Evolutionary conservation across 2,113 vertebrate genomes (phyloP).

Genomic region (Calidris pygmaea): DNA sequence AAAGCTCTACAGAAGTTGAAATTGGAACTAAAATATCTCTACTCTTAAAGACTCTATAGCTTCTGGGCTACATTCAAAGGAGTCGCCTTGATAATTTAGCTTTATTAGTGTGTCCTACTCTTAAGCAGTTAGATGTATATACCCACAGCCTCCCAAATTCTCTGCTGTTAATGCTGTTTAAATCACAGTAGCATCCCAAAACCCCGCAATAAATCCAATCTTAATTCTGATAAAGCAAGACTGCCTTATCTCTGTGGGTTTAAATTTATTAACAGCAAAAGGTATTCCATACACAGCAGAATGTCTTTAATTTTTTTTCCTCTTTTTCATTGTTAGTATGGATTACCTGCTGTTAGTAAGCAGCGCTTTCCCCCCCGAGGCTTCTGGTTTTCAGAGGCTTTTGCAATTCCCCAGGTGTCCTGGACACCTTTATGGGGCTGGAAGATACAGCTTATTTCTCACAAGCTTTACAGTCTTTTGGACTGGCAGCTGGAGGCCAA

Average conservation of each 20-base stretch:
- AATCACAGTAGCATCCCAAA: background rate
- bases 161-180: background rate
- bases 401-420: background rate
- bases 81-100: background rate
- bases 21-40: conserved; percentile 1
- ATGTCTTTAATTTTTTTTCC: background rate
- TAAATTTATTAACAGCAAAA: background rate
- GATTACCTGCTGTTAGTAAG: background rate
- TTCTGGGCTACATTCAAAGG: background rate
- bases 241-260: background rate
- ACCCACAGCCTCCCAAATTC: background rate
- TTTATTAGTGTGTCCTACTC: background rate
- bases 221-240: background rate
- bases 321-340: background rate
- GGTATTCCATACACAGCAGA: background rate
- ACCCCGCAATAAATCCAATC: background rate
- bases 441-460: background rate
- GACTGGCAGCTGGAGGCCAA: background rate
- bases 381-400: background rate
- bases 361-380: rapidly evolving
- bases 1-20: background rate
- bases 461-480: background rate
- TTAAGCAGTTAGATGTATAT: background rate
- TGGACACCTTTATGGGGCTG: background rate
- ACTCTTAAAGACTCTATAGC: background rate